These are phyloP conservation scores for Oscheius onirici DNA, from an alignment of 2,888 invertebrate genomes.

Conservation along the genomic window DNA sequence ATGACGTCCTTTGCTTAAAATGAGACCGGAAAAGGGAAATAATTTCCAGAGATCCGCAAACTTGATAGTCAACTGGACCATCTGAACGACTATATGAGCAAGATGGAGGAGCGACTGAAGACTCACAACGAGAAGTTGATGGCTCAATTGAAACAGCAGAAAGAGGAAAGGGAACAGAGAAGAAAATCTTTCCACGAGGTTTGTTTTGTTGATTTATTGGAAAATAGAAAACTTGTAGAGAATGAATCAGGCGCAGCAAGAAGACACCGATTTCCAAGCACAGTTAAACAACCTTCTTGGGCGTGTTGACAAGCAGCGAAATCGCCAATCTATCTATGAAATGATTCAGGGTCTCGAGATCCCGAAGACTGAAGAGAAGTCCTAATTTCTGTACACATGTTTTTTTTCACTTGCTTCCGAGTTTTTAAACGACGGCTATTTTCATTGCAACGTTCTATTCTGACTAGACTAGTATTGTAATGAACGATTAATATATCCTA, in stretches of 20 bases:
- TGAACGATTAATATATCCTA: conserved; percentile 13
- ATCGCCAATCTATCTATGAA: conserved; percentile 39
- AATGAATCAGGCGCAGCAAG: conserved; percentile 57
- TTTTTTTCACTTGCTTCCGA: conserved; percentile 2
- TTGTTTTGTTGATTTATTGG: background rate
- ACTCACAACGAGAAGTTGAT: conserved; percentile 66
- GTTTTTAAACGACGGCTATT: background rate
- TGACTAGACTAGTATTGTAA: conserved; percentile 3
- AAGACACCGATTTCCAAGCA: conserved; percentile 69
- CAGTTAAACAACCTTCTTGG: conserved; percentile 61
- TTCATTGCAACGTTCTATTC: conserved; percentile 10
- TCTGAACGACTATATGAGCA: conserved; percentile 70
- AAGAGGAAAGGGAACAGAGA: conserved; percentile 68
- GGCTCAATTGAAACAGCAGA: conserved; percentile 67
- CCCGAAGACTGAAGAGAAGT: conserved; percentile 17
- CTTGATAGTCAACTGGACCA: conserved; percentile 70
- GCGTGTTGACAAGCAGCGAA: conserved; percentile 53
- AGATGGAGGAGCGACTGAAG: conserved; percentile 59
- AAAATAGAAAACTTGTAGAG: conserved; percentile 34
- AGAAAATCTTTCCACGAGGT: conserved; percentile 70
- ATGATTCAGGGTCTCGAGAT: conserved; percentile 28
- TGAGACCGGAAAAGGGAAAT: background rate
- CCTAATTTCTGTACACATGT: conserved; percentile 14
- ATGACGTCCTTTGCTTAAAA: background rate
- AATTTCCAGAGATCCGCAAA: conserved; percentile 68